These are phyloP conservation scores for Octomys mimax DNA, from an alignment of 2,797 vertebrate genomes.

Conservation along the genomic window DNA sequence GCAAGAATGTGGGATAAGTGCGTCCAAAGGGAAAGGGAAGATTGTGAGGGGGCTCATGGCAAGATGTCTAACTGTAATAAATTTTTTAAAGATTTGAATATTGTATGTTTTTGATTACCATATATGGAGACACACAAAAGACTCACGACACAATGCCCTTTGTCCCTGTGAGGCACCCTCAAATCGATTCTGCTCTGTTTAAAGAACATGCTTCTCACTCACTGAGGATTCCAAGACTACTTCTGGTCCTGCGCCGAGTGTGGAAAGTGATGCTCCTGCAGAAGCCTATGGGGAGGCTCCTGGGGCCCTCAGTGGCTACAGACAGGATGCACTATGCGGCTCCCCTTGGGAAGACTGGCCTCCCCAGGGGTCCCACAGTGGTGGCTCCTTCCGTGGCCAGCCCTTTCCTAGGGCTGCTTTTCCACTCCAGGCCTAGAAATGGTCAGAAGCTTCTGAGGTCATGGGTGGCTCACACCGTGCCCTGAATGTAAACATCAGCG, in stretches of 20 bases:
- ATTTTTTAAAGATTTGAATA: not conserved
- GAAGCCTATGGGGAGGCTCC: not conserved
- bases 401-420: not conserved
- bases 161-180: not conserved
- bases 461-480: not conserved
- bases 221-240: not conserved
- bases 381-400: not conserved
- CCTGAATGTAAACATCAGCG: fast-evolving
- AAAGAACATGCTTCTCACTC: not conserved
- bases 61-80: not conserved
- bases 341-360: not conserved
- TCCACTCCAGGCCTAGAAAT: not conserved
- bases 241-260: not conserved
- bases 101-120: not conserved
- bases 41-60: not conserved
- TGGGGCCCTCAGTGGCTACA: not conserved
- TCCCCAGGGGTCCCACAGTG: fast-evolving
- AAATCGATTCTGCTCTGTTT: not conserved
- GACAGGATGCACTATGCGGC: not conserved
- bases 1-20: not conserved
- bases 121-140: not conserved
- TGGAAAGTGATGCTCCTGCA: not conserved
- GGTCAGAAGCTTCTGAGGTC: not conserved
- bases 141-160: not conserved
- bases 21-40: not conserved